Evolutionary conservation across 2,113 vertebrate genomes (phyloP).

Genomic region (Peromyscus polionotus): DNA sequence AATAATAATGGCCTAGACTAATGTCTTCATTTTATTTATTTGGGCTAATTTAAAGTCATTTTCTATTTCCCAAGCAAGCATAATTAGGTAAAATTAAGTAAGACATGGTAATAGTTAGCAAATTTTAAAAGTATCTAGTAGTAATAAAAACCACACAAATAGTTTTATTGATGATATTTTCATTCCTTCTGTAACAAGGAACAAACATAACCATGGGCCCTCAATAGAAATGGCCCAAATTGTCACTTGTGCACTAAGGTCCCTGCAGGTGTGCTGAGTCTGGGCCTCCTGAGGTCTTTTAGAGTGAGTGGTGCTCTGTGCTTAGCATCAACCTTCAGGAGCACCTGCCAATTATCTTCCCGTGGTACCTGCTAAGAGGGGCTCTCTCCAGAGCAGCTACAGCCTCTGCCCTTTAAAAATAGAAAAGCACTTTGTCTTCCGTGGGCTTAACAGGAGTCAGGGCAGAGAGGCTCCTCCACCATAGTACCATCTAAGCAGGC

Average conservation of each 20-base stretch:
- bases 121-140: neutral
- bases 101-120: neutral
- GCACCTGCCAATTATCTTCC: constrained; percentile 78
- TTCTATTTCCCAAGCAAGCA: neutral
- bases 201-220: neutral
- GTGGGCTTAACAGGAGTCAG: constrained; percentile 40
- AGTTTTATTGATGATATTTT: constrained; percentile 3
- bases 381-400: constrained; percentile 22
- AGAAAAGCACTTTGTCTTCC: constrained; percentile 77
- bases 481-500: neutral
- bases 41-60: neutral
- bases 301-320: neutral
- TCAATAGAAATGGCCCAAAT: neutral
- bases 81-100: neutral
- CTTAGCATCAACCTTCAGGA: constrained; percentile 54
- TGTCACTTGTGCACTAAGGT: neutral
- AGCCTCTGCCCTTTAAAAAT: constrained; percentile 79
- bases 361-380: constrained; percentile 60
- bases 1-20: neutral
- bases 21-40: constrained; percentile 23
- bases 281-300: neutral
- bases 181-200: neutral
- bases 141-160: neutral
- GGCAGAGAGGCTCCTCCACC: constrained; percentile 25
- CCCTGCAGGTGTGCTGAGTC: neutral